Evolutionary conservation across 2,888 invertebrate genomes (phyloP), one percentile per base, ranked within the genome.

Genomic region (Allophyes oxyacanthae): DNA sequence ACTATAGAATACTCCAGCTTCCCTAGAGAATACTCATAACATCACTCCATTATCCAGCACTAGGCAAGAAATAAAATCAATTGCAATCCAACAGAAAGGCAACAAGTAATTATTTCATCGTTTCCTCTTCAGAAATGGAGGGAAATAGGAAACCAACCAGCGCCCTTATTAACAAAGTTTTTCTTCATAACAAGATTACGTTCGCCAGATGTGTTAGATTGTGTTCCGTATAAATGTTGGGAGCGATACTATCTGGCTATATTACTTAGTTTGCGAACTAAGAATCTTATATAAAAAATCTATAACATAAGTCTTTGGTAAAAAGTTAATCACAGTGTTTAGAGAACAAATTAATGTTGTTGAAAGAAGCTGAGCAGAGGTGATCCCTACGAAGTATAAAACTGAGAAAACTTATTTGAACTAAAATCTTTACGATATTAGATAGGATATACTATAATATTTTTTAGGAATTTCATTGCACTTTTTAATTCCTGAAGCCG

Each of bases 141-240:
- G 81, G 81, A 82, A 84, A 87, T 82, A 85, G 81, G 75, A 82
- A 86, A 83, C 84, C 86, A 88, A 89, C 88, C 86, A 83, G 80
- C 84, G 85, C 81, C 85, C 90, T 92, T 92, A 93, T 93, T 93
- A 92, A 90, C 87, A 93, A 93, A 93, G 89, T 93, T 93, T 93
- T 92, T 92, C 87, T 88, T 89, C 86, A 87, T 93, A 92, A 92
- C 91, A 88, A 87, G 89, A 92, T 93, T 92, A 92, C 89, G 84
- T 81, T 82, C 92, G 82, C 92, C 93, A 93, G 92, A 93, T 93
- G 94, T 90, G 90, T 88, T 83, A 80, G 82, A 83, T 85, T 81
- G 88, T 79, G 83, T 75, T 82, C 85, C 86, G 87, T 83, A 72
- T 87, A 87, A 87, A 87, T 78, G 81, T 84, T 79, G 52, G 77